Evolutionary conservation across 2,888 invertebrate genomes (phyloP), one percentile per base, ranked within the genome.

Genomic region (Sarcophaga subvicina): DNA sequence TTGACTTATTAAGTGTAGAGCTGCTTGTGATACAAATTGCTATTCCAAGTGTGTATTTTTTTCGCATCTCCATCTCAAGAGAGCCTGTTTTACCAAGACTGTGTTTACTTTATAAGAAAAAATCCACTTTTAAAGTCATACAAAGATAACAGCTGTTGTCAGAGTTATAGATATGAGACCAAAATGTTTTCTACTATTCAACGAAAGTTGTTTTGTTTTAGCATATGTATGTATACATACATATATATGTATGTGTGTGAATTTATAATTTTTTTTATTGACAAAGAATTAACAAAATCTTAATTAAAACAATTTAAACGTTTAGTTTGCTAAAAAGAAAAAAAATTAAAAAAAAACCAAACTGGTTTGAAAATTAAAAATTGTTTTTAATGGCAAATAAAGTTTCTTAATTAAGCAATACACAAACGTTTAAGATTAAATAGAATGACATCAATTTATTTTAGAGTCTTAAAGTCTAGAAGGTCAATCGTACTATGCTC

Each of bases 381-480:
- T 17, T 54, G 12, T 54, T 54, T 54, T 54, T 54, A 54, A 54
- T 54, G 17, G 54, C 54, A 54, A 54, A 54, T 54, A 14, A 54
- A 54, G 17, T 54, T 54, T 54, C 17, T 54, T 54, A 54, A 54
- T 54, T 54, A 17, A 54, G 17, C 54, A 54, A 54, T 54, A 54
- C 54, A 54, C 8, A 37, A 5, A 54, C 12, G 54, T 54, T 54
- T 54, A 17, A 54, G 54, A 54, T 54, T 22, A 63, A 54, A 54
- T 17, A 12, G 54, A 54, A 54, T 54, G 54, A 54, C 14, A 54
- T 17, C 12, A 54, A 66, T 17, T 25, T 37, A 66, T 66, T 14
- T 37, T 66, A 66, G 22, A 66, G 27, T 25, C 66, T 27, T 66
- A 14, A 11, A 63, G 25, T 63, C 11, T 63, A 63, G 63, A 63